A percentile compares a stretch with the other conserved stretches of the same genome.
Evolutionary conservation across 2,797 vertebrate species (phyloP).

Genomic region (Alcedo quadribrachys): DNA sequence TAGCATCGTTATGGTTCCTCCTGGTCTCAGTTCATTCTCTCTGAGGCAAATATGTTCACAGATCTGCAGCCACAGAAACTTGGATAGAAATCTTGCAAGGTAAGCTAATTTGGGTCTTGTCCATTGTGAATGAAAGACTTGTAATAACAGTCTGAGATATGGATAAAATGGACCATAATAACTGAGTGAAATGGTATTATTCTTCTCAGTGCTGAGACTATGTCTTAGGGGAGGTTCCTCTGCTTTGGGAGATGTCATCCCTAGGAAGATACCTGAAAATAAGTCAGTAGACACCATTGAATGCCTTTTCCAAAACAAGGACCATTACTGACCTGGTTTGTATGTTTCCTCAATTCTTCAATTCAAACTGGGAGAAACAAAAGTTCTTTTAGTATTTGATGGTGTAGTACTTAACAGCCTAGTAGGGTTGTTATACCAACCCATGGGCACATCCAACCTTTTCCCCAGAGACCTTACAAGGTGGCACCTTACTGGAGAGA

Average conservation of each 20-base stretch:
- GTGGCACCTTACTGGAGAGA: neutral
- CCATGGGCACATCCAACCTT: neutral
- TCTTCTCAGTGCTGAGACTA: neutral
- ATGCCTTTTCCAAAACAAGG: neutral
- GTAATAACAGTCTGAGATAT: neutral
- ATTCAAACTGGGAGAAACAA: neutral
- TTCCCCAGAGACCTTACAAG: neutral
- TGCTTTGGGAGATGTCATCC: neutral
- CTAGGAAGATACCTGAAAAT: neutral
- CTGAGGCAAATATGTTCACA: neutral
- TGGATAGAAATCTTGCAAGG: neutral
- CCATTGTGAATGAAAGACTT: neutral
- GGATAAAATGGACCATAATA: neutral
- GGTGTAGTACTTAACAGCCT: neutral
- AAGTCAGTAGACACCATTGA: neutral
- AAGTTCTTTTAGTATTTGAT: neutral
- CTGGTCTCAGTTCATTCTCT: neutral
- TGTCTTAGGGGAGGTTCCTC: neutral
- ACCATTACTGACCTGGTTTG: neutral
- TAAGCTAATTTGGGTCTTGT: neutral
- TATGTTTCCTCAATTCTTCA: neutral
- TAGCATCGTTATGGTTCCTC: neutral
- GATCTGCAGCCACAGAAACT: constrained; percentile 5
- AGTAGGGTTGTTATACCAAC: neutral
- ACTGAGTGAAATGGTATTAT: neutral